These are phyloP conservation scores for Drosophila repletoides DNA, from an alignment of 1,140 invertebrate species.

Conservation along the genomic window DNA sequence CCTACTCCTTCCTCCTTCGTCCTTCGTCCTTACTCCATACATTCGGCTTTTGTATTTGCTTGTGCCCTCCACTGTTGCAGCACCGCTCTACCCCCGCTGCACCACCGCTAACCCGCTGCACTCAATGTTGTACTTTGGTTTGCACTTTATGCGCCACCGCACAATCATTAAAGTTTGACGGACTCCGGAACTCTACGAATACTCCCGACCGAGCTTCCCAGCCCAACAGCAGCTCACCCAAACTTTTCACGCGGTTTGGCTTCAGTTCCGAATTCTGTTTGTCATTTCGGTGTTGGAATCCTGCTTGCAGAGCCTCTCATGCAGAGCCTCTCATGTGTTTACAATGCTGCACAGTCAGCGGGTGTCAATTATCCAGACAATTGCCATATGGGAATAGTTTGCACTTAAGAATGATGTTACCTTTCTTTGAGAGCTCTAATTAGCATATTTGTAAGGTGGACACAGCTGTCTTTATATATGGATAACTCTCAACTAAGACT, in stretches of 20 bases:
- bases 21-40: neutral
- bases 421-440: no score
- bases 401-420: no score
- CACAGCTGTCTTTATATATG: no score
- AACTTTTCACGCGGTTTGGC: slow-evolving; percentile 45
- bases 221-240: slow-evolving; percentile 1
- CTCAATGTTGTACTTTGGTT: slow-evolving; percentile 70
- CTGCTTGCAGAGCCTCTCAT: neutral
- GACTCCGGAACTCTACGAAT: slow-evolving; percentile 36
- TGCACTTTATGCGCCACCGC: slow-evolving; percentile 69
- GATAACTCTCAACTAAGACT: no score
- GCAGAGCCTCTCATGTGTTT: slow-evolving; percentile 26
- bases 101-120: slow-evolving; percentile 9
- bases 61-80: neutral
- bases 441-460: no score
- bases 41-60: slow-evolving; percentile 27
- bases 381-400: slow-evolving; percentile 23
- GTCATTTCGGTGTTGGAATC: slow-evolving; percentile 36
- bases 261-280: slow-evolving; percentile 47
- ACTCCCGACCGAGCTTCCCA: slow-evolving; percentile 8
- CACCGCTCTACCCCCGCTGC: no score
- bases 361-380: slow-evolving; percentile 47
- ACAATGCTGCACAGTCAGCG: slow-evolving; percentile 22
- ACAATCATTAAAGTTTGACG: slow-evolving; percentile 72
- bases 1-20: neutral